A percentile compares a stretch with the other conserved stretches of the same genome.
phyloP scores from a whole-genome alignment of 2,113 vertebrate genomes.

The Rallus limicola region DNA sequence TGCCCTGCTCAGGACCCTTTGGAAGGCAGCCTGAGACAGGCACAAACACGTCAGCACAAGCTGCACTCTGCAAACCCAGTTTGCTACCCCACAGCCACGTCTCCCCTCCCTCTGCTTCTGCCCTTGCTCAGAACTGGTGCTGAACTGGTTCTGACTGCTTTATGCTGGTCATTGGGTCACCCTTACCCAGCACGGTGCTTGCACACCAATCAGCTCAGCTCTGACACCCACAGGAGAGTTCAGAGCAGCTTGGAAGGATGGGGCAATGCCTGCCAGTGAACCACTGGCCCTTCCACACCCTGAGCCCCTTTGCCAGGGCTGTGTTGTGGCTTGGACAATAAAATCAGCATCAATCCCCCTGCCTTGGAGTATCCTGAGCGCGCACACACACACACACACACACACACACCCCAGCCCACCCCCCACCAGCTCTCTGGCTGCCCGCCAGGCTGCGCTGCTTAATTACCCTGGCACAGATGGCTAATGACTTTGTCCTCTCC shows the following conservation, averaged over 20 bases:
- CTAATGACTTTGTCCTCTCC: background rate
- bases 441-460: background rate
- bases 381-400: too few relatives aligned
- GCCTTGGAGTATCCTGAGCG: background rate
- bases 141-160: too few relatives aligned
- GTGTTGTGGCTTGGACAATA: fast-evolving
- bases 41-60: fast-evolving
- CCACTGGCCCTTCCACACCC: background rate
- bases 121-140: background rate
- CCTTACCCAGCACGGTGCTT: background rate
- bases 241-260: background rate
- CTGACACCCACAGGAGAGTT: too few relatives aligned
- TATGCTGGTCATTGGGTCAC: fast-evolving
- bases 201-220: fast-evolving
- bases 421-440: background rate
- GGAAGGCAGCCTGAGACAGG: too few relatives aligned
- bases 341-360: background rate
- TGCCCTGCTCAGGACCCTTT: background rate
- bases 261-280: background rate
- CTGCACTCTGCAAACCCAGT: background rate
- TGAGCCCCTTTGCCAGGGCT: background rate
- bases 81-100: fast-evolving
- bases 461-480: background rate
- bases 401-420: too few relatives aligned
- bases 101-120: background rate